Conservation (phyloP, 2,888 invertebrate species). For the Heliconius aoede region DNA sequence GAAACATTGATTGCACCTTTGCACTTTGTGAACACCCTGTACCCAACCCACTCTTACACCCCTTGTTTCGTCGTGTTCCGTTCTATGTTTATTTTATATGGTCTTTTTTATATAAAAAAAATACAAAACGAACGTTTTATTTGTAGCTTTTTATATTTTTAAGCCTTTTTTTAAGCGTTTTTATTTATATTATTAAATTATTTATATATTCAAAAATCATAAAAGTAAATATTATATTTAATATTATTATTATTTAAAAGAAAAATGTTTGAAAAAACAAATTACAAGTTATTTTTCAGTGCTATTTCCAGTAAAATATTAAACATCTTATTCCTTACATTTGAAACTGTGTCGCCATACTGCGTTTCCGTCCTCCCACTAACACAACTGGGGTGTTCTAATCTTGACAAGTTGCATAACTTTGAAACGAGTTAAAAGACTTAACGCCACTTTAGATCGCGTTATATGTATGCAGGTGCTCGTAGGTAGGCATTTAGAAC, state of each 20-base stretch:
- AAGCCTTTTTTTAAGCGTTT: background rate
- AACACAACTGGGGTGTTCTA: conserved; percentile 25
- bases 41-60: conserved; percentile 27
- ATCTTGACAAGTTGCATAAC: conserved; percentile 28
- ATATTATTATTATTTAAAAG: background rate
- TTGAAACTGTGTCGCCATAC: conserved; percentile 6
- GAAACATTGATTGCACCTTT: conserved; percentile 65
- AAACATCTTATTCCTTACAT: background rate
- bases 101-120: conserved; percentile 2
- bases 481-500: conserved; percentile 35
- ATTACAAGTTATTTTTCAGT: background rate
- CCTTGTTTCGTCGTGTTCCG: conserved; percentile 28
- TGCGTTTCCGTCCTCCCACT: conserved; percentile 5
- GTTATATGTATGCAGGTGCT: too few species aligned
- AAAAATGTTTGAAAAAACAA: background rate
- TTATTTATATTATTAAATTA: background rate
- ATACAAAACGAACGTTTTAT: conserved; percentile 3
- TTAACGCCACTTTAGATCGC: conserved; percentile 31
- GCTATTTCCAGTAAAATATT: background rate
- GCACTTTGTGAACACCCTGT: conserved; percentile 58
- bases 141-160: background rate
- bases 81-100: conserved; percentile 18
- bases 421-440: conserved; percentile 32
- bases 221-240: background rate
- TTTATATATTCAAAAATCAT: background rate